Conservation (phyloP, 2,113 vertebrate genomes). For the Sylvia atricapilla region DNA sequence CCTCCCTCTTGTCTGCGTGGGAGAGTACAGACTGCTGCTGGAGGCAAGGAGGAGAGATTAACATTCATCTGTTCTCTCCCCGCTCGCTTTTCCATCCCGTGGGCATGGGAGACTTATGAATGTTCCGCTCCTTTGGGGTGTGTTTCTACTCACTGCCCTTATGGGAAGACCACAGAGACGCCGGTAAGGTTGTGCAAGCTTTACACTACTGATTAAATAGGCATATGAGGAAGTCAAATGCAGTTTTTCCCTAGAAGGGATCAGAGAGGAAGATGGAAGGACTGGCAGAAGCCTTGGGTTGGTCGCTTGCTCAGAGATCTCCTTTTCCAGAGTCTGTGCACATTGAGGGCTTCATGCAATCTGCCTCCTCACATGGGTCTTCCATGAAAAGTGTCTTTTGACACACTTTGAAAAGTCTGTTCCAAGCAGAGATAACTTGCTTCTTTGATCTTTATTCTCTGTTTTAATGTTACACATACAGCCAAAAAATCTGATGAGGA, state of each 20-base stretch:
- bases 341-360: neutral
- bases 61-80: conserved; percentile 43
- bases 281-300: neutral
- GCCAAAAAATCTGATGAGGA: neutral
- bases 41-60: conserved; percentile 25
- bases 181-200: neutral
- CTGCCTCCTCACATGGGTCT: neutral
- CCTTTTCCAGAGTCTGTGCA: neutral
- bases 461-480: neutral
- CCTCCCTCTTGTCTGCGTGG: conserved; percentile 40
- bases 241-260: neutral
- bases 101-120: neutral
- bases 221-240: neutral
- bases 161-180: neutral
- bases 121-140: neutral
- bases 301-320: neutral
- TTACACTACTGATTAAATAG: neutral
- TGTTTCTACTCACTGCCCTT: neutral
- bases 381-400: neutral
- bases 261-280: neutral
- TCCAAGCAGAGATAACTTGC: neutral
- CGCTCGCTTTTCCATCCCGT: neutral
- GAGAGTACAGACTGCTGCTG: conserved; percentile 54
- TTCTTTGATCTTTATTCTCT: neutral
- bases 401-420: neutral